A percentile compares a stretch with the other conserved stretches of the same genome.
Evolutionary conservation across 2,888 invertebrate species (phyloP).

Genomic region (Drosophila mettleri): DNA sequence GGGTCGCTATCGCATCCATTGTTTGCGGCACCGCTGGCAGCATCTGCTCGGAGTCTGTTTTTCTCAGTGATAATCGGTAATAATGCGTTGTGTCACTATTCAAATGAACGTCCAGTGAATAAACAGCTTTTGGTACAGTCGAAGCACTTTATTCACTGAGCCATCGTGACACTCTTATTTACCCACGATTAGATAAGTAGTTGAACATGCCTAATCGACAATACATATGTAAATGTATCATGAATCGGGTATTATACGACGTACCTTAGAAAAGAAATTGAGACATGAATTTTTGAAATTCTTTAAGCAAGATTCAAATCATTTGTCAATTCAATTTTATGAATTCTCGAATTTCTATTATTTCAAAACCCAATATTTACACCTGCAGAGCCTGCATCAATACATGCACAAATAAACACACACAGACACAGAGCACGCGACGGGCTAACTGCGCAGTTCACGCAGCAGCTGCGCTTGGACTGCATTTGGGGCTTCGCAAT

Average conservation of each 20-base stretch:
- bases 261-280: not conserved
- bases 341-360: not conserved
- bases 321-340: not conserved
- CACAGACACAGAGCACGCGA: not conserved
- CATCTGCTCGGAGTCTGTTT: slow-evolving; percentile 64
- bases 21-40: slow-evolving; percentile 46
- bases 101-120: slow-evolving; percentile 65
- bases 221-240: not conserved
- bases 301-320: not conserved
- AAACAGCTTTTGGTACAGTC: slow-evolving; percentile 43
- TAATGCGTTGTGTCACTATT: slow-evolving; percentile 73
- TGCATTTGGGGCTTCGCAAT: not conserved
- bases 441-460: not conserved
- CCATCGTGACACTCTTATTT: slow-evolving; percentile 6
- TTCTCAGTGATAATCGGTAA: slow-evolving; percentile 74
- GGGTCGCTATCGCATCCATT: slow-evolving; percentile 29
- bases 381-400: not conserved
- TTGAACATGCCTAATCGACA: not conserved
- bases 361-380: not conserved
- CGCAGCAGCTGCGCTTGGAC: not conserved
- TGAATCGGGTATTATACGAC: not conserved
- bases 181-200: not conserved
- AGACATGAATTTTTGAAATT: not conserved
- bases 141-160: slow-evolving; percentile 6
- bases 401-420: not conserved